Base-by-base conservation (phyloP, 2,113 vertebrate species). In the Callipepla californica region DNA sequence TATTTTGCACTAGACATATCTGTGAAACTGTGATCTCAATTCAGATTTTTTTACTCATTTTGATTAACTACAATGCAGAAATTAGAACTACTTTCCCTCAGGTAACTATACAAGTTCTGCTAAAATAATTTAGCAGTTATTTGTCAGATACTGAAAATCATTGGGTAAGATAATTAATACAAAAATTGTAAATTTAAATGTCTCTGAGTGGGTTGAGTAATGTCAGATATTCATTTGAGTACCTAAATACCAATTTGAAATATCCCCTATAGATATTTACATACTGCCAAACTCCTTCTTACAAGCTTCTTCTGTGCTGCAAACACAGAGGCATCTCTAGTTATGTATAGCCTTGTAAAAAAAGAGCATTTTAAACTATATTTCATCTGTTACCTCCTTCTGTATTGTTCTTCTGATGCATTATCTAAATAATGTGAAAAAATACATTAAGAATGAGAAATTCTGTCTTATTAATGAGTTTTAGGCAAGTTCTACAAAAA, bases 401-500 rank as follows among this genome's bases (percentile, higher is more conserved):
- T 74, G 6, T 38, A 45, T 30, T 80, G 6, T 2, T 47, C 2
- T 81, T 80, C 20, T 55, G n/a, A 55, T 36, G 59, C 1, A 26
- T 13, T 44, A 25, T 40, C 7, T 83, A 85, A 16, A 63, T 84
- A 88, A 62, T 6, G 1, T 25, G n/a, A 26, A 57, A 51, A 76
- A 67, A 61, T 13, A 50, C 13, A 51, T 14, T 94, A 87, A n/a
- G 85, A 95, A 87, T 83, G 34, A 92, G 59, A 96, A 95, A 85
- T 40, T 66, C 55, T 91, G 14, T 74, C 68, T 63, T 95, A 57
- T 94, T 89, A 84, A 77, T 77, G 53, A 61, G 62, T 59, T 91
- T 83, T 73, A 85, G 50, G 25, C 16, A 61, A 78, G 81, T 92
- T 92, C 57, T 92, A 58, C 32, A 53, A 66, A 89, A 96, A 97